A percentile compares a stretch with the other conserved stretches of the same genome.
phyloP scores from a whole-genome alignment of 2,888 invertebrate species.

The Meganola albula region DNA sequence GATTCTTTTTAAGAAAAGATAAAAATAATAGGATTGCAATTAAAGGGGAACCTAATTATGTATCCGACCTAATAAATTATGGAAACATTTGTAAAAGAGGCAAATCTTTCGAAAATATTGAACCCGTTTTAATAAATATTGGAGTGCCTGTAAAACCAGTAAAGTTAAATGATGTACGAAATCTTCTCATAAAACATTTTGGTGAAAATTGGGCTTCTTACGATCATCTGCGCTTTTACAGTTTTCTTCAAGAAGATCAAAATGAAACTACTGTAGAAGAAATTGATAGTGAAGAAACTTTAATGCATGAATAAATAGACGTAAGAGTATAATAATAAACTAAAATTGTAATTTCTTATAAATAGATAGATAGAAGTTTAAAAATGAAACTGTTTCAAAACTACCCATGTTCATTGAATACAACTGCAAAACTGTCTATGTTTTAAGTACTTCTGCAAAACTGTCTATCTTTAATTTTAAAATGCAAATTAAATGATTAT shows the following conservation, averaged over 20 bases:
- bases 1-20: constrained; percentile 12
- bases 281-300: constrained; percentile 11
- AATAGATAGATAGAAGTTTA: background rate
- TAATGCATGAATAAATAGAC: constrained; percentile 5
- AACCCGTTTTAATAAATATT: constrained; percentile 11
- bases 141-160: constrained; percentile 9
- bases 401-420: constrained; percentile 4
- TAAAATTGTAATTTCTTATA: constrained; percentile 1
- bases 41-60: constrained; percentile 11
- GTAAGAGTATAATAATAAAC: constrained; percentile 7
- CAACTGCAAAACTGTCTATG: constrained; percentile 2
- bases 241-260: constrained; percentile 9
- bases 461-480: constrained; percentile 7
- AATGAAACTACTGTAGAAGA: constrained; percentile 9
- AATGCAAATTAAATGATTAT: constrained; percentile 4
- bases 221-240: constrained; percentile 2
- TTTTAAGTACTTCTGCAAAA: too few species aligned
- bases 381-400: constrained; percentile 8
- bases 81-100: constrained; percentile 10
- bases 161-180: constrained; percentile 13
- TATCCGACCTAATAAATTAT: constrained; percentile 10
- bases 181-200: constrained; percentile 12
- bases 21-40: constrained; percentile 13
- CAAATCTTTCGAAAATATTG: constrained; percentile 13
- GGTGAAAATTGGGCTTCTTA: constrained; percentile 6